Base-by-base conservation (phyloP, 2,797 vertebrate genomes). In the Setipinna tenuifilis region DNA sequence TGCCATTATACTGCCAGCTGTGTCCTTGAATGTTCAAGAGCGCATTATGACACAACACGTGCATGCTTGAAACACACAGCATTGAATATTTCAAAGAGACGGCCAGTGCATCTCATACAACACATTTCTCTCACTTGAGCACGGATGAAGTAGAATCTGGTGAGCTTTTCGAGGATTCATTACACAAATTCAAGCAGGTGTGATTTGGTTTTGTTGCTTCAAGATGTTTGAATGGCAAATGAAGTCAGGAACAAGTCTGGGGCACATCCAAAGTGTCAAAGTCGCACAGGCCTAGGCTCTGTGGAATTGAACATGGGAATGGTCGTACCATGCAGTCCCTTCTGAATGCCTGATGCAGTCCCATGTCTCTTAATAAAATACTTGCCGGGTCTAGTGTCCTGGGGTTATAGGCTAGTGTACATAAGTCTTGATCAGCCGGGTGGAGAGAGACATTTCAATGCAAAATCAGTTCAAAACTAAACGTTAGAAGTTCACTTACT, bases 201-300 rank as follows among this genome's bases (percentile, higher is more conserved):
- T 84, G 21, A 75, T 21, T 28, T 21, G 50, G 48, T 84, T 84
- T 23, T 54, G 28, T 28, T n/a, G 48, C 6, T 35, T 21, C 35
- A 54, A 57, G 1, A 21, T 54, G 88, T 91, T 91, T 91, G 91
- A 91, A 89, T 88, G 81, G 41, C 89, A 91, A 91, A 91, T 89
- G 9, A 1, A 78, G 50, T 84, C 23, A 68, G 84, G 61, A 84
- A 88, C 23, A 57, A 85, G 65, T 83, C 3, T 1, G 17, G 44
- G 50, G 31, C 6, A 44, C 5, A 16, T 80, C 9, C 10, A 17
- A 21, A 19, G 31, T 86, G n/a, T 83, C n/a, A 83, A 41, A 75
- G 31, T 28, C 71, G 16, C 17, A 17, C 14, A 54, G 50, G 5
- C 19, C 68, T 35, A 1, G 17, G 16, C 68, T 17, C 16, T 75